Evolutionary conservation across 2,113 vertebrate species (phyloP).

Genomic region (Bungarus multicinctus): DNA sequence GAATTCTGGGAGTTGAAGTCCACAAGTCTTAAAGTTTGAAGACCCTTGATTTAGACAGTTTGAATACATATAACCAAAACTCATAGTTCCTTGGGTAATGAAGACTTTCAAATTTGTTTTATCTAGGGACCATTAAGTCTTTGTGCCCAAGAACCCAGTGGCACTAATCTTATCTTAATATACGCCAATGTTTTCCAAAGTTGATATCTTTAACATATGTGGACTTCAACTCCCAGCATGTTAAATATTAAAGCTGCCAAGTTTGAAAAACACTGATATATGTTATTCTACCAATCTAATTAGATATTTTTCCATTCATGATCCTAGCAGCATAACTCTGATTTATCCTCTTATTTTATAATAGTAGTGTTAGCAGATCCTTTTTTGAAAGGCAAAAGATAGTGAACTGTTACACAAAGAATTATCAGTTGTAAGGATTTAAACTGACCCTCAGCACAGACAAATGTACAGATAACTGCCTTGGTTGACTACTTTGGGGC

Average conservation of each 20-base stretch:
- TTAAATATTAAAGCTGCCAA: background rate
- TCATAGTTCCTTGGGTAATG: background rate
- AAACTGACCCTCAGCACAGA: background rate
- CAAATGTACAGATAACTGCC: background rate
- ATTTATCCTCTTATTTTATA: background rate
- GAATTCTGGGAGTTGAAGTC: too few relatives aligned
- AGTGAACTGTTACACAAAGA: background rate
- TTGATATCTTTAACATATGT: background rate
- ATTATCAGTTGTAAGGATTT: too few relatives aligned
- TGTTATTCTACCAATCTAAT: background rate
- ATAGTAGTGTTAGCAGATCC: background rate
- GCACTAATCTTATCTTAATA: background rate
- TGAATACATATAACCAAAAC: background rate
- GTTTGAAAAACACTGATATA: background rate
- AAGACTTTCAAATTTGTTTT: background rate
- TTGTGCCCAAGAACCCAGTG: background rate
- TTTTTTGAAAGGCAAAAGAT: background rate
- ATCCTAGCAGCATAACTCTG: background rate
- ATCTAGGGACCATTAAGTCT: background rate
- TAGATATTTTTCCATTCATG: background rate
- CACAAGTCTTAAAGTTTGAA: too few relatives aligned
- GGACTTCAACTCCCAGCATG: background rate
- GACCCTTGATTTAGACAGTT: background rate
- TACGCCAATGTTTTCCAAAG: background rate
- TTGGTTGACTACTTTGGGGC: background rate